Evolutionary conservation across 2,888 invertebrate species (phyloP), one percentile per base, ranked within the genome.

Genomic region (Orthonevra nobilis): DNA sequence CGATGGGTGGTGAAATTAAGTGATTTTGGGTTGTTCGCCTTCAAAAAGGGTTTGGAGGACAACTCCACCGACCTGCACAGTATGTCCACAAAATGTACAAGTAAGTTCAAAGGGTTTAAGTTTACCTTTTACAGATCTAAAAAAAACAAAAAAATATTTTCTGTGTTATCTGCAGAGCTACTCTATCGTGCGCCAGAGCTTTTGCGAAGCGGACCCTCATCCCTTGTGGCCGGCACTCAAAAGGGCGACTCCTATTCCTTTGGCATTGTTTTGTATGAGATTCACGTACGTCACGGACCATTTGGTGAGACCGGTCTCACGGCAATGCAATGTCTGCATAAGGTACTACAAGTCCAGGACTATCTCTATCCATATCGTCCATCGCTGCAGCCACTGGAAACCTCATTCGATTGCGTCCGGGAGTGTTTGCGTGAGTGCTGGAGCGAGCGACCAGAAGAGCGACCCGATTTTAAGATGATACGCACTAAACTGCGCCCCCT

Each of bases 1-100:
- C 92, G 97, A 23, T 97, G 97, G 97, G 97, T 97, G 70, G 94
- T 97, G 48, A 97, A 98, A 88, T 90, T 97, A 23, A 92, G 97
- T 0, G 97, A 97, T 90, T 97, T 97, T 86, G 97, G 97, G 0
- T 91, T 97, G 42, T 92, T 94, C 82, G 95, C 96, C 86, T 96
- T 97, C 87, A 93, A 96, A 84, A 91, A 92, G 82, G 95, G 93
- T 9, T 85, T 86, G 54, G 93, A 94, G 82, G 91, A 94, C 82
- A 92, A 91, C 38, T 91, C 91, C 19, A 89, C 90, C 0, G 94
- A 94, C 81, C 88, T 93, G 61, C 90, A 92, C 84, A 86, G 85
- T 70, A 87, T 88, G 86, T 82, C 86, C 20, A 91, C 92, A 83
- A 93, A 93, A 89, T 92, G 93, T 85, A 92, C 93, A 88, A 93